Evolutionary conservation across 2,113 vertebrate species (phyloP), one percentile per base, ranked within the genome.

Genomic region (Mola mola): DNA sequence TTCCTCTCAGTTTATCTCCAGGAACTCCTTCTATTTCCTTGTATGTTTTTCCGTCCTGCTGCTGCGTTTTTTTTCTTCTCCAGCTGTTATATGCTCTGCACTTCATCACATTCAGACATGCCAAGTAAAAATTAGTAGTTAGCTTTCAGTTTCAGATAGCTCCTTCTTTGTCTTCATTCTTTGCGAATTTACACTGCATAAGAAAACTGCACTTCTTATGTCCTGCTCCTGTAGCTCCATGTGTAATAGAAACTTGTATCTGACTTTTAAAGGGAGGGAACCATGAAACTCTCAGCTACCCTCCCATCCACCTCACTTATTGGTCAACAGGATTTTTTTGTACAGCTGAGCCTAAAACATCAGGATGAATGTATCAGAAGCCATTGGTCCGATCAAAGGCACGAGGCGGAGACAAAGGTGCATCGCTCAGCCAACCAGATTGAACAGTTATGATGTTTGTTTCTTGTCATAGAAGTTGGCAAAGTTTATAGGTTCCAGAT

Each of bases 401-500:
- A 66, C 7, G 67, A 89, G 86, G 85, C 72, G 86, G 86, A 82
- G 87, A 86, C 82, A 77, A 89, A 80, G 79, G 88, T 88, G 17
- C 51, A 50, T 15, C 37, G 20, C 24, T 80, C 75, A 91, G 72
- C 93, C 94, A 93, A 93, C 91, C 89, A 90, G 66, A 88, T 73
- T 77, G 17, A 81, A 88, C 88, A 83, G 82, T 52, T 80, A 83
- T 93, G 91, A 93, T 88, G 87, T 91, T 87, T 79, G 34, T 25
- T 82, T 85, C 83, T 70, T 79, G 66, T 80, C 77, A 68, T 75
- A 92, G 92, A 93, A 90, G 89, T 89, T 88, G 88, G 76, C 86
- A 74, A 85, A 93, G 91, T 91, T 94, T 94, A 95, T 95, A 88
- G 92, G 91, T 95, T 95, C 95, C 93, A 95, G 95, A 95, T 94